Base-by-base conservation (phyloP, 1,140 invertebrate genomes). In the Magallana gigas region DNA sequence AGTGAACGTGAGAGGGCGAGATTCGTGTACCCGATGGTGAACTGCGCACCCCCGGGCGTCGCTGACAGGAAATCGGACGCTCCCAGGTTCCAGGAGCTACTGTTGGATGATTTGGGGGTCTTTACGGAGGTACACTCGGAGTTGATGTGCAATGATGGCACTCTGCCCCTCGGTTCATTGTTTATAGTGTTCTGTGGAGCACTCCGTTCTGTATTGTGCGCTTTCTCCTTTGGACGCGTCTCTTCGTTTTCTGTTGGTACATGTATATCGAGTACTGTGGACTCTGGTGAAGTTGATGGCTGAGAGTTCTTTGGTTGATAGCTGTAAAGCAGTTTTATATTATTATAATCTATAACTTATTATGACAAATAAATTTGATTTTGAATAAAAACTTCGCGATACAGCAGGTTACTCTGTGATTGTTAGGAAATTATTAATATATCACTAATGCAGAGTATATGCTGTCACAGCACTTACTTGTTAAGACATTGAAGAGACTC, bases 11-110 rank as follows among this genome's bases (percentile, higher is more conserved):
- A 71, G 29, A 71, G 18, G 11, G 68, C 68, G 68, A 71, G 68
- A 71, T 71, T 71, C 68, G 68, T 71, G 68, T 71, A 71, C 8
- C 68, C 68, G 29, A 71, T 71, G 68, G 68, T 71, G 12, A 71
- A 71, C 18, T 71, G 68, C 7, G 68, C 36, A 8, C n/a, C 36
- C 36, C 36, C n/a, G 11, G 23, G 68, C 18, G 12, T 23, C 8
- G 23, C 68, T 71, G 68, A 29, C 68, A 29, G 18, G 8, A 71
- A 8, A 18, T 71, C 68, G 1, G 68, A 36, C 8, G 23, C 3
- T 11, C 36, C 7, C 12, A 23, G 11, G 8, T 29, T 23, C 68
- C 68, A 71, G 2, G 68, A 71, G 4, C 68, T 71, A 12, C 68
- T 29, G 12, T 23, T 71, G 68, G 68, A 71, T 9, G 18, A 29